Evolutionary conservation across 2,113 vertebrate species (phyloP).

Genomic region (Petrocephalus zakoni): DNA sequence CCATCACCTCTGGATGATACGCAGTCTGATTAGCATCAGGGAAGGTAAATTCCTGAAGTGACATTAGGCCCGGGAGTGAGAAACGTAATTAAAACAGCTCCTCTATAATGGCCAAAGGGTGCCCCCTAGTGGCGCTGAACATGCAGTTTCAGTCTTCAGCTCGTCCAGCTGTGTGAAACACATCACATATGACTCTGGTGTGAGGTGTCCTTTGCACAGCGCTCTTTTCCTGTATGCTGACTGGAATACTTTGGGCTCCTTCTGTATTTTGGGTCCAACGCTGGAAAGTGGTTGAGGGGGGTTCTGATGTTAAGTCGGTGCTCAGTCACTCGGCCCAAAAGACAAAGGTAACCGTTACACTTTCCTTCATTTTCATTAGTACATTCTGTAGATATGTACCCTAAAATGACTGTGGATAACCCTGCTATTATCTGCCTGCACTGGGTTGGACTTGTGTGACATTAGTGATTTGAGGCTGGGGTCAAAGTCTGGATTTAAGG

Average conservation of each 20-base stretch:
- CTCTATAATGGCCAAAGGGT: slow-evolving; percentile 23
- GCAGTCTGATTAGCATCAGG: neutral
- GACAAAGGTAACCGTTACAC: neutral
- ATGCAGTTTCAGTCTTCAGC: slow-evolving; percentile 31
- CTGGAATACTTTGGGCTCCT: slow-evolving; percentile 30
- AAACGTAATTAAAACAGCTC: slow-evolving; percentile 24
- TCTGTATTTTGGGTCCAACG: slow-evolving; percentile 29
- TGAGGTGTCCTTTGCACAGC: slow-evolving; percentile 27
- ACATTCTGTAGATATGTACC: neutral
- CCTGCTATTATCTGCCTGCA: neutral
- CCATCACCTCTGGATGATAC: neutral
- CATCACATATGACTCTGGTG: slow-evolving; percentile 26
- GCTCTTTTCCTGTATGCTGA: slow-evolving; percentile 12
- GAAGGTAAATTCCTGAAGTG: slow-evolving; percentile 25
- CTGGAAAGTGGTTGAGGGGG: slow-evolving; percentile 30
- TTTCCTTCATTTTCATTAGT: neutral
- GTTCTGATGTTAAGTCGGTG: slow-evolving; percentile 15
- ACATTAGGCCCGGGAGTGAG: slow-evolving; percentile 24
- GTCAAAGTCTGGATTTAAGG: neutral
- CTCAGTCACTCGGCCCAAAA: neutral
- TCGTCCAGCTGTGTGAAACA: slow-evolving; percentile 34
- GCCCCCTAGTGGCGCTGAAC: slow-evolving; percentile 23
- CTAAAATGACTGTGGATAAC: neutral
- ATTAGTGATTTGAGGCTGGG: neutral
- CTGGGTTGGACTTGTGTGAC: neutral